Evolutionary conservation across 1,140 invertebrate species (phyloP).

Genomic region (Choristoneura fumiferana): DNA sequence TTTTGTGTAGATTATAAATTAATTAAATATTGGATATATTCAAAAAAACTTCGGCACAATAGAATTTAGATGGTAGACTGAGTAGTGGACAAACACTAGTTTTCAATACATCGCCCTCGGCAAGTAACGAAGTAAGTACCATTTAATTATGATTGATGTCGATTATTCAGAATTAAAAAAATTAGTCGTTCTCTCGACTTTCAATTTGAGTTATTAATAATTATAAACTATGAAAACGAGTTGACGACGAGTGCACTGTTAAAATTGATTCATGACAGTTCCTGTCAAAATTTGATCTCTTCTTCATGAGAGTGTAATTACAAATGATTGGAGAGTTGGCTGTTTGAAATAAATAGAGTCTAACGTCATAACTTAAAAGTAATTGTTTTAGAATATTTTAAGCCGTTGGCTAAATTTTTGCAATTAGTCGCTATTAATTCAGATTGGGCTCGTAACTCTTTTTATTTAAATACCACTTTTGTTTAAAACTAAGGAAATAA

Average conservation of each 20-base stretch:
- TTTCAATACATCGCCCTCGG: neutral
- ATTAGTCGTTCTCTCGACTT: constrained; percentile 9
- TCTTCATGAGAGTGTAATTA: constrained; percentile 10
- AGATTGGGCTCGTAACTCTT: too few relatives aligned
- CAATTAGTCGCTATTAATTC: too few relatives aligned
- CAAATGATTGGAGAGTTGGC: neutral
- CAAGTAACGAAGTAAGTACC: neutral
- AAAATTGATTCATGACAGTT: constrained; percentile 19
- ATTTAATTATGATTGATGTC: constrained; percentile 37
- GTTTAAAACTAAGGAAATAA: too few relatives aligned
- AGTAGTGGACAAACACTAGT: too few relatives aligned
- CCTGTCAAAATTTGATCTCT: constrained; percentile 20
- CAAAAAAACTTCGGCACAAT: too few relatives aligned
- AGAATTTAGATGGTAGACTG: too few relatives aligned
- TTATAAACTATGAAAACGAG: neutral
- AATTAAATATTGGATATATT: too few relatives aligned
- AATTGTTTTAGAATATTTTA: neutral
- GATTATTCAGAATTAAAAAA: constrained; percentile 27
- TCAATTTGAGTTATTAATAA: constrained; percentile 25
- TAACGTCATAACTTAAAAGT: neutral
- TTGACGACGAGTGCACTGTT: neutral
- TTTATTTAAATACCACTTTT: too few relatives aligned
- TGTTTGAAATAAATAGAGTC: neutral
- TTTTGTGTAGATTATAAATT: too few relatives aligned
- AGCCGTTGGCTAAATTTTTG: too few relatives aligned